Evolutionary conservation across 2,113 vertebrate genomes (phyloP), one percentile per base, ranked within the genome.

Genomic region (Siphamia tubifer): DNA sequence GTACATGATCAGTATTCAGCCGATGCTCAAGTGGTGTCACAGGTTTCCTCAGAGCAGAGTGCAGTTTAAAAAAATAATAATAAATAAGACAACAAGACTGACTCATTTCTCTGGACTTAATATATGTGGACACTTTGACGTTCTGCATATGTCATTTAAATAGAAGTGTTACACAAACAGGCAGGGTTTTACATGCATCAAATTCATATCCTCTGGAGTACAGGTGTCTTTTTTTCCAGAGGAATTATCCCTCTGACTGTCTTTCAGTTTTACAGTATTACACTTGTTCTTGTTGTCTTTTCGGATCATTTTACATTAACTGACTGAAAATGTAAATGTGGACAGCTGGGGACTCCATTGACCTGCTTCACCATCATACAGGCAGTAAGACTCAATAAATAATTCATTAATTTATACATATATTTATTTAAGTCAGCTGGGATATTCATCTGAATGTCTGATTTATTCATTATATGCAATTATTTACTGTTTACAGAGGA

Each of bases 1-100:
- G 36, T 40, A 42, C 61, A 35, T 66, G 49, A 77, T 83, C 21
- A 45, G 65, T 69, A 82, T 85, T 79, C 77, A 77, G 43, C 31
- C 30, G 49, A 45, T 25, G 3, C 15, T 54, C 39, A 48, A 58
- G 17, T 43, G 32, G 64, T 65, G 63, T 58, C 74, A 74, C 49
- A 44, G 51, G 72, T 62, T 76, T 21, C 44, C 47, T 54, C 54
- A 5, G 36, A 65, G 56, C 57, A 35, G 32, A 47, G 48, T 27
- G 32, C 57, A 70, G 48, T 68, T 73, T n/a, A n/a, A n/a, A n/a
- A 48, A 61, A 61, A 65, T n/a, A n/a, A n/a, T n/a, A n/a, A n/a
- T n/a, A n/a, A n/a, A n/a, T n/a, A 71, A 58, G 61, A 52, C 31
- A 40, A 61, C 56, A 43, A 1, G 25, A 57, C 25, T 60, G 54